A percentile compares a stretch with the other conserved stretches of the same genome.
phyloP scores from a whole-genome alignment of 2,113 vertebrate genomes.

The Indicator indicator region DNA sequence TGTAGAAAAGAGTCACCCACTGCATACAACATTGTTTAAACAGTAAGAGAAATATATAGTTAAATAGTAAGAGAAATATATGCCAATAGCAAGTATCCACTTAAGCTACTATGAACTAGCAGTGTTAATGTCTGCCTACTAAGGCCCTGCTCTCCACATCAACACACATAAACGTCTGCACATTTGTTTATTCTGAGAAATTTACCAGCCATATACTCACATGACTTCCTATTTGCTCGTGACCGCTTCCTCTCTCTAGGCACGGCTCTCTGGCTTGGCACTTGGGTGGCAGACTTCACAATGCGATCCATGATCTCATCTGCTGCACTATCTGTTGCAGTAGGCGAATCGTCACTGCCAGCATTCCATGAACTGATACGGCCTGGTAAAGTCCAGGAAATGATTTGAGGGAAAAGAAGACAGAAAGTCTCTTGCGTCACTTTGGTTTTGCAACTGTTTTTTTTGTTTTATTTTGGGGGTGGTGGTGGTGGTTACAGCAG shows the following conservation, averaged over 20 bases:
- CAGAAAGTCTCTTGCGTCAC: not conserved
- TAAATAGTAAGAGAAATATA: not conserved
- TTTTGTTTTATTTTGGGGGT: not conserved
- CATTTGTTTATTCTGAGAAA: not conserved
- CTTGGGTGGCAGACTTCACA: constrained; percentile 95
- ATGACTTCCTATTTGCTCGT: constrained; percentile 92
- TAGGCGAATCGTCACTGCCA: constrained; percentile 83
- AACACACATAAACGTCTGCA: not conserved
- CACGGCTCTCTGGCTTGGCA: constrained; percentile 87
- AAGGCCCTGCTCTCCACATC: not conserved
- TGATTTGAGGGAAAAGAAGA: not conserved
- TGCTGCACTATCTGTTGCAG: constrained; percentile 87
- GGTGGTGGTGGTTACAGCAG: not conserved
- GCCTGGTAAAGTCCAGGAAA: constrained; percentile 72
- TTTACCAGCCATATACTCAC: constrained; percentile 77
- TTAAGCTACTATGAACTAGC: not conserved
- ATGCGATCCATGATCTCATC: constrained; percentile 99
- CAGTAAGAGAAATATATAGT: not conserved
- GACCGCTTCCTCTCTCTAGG: constrained; percentile 93
- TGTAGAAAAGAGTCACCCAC: not conserved
- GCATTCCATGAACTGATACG: constrained; percentile 84
- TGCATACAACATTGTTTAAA: not conserved
- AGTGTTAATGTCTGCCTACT: not conserved
- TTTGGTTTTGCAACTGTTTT: not conserved
- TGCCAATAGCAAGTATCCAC: not conserved